These are phyloP conservation scores for Stenoptilia bipunctidactyla DNA, from an alignment of 2,888 invertebrate species.

Conservation along the genomic window DNA sequence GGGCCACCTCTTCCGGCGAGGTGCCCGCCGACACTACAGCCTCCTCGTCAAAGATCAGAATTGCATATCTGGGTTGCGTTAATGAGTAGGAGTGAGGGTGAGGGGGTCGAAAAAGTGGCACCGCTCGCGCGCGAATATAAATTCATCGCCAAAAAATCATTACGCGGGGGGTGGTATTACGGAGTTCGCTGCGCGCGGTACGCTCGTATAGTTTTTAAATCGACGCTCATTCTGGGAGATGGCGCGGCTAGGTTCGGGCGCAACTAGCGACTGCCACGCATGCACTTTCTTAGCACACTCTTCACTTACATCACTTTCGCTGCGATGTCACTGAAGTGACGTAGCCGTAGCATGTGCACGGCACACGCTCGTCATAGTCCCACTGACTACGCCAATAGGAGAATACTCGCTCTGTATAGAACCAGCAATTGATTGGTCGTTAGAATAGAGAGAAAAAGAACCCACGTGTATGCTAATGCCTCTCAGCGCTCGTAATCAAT, in stretches of 20 bases:
- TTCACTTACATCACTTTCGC: slow-evolving; percentile 10
- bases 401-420: no score
- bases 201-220: slow-evolving; percentile 69
- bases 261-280: slow-evolving; percentile 52
- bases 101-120: slow-evolving; percentile 71
- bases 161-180: slow-evolving; percentile 83
- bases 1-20: slow-evolving; percentile 66
- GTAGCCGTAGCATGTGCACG: no score
- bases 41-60: slow-evolving; percentile 75
- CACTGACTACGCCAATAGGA: no score
- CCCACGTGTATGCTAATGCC: slow-evolving; percentile 62
- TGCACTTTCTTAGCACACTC: slow-evolving; percentile 32
- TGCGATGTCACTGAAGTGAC: no score
- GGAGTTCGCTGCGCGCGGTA: slow-evolving; percentile 65
- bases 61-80: slow-evolving; percentile 77
- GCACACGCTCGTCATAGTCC: no score
- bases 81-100: slow-evolving; percentile 68
- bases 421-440: slow-evolving; percentile 37
- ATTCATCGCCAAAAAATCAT: slow-evolving; percentile 90
- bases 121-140: slow-evolving; percentile 78
- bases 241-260: slow-evolving; percentile 57
- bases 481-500: slow-evolving; percentile 66
- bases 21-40: slow-evolving; percentile 70
- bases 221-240: slow-evolving; percentile 62
- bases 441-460: slow-evolving; percentile 25